Evolutionary conservation across 2,113 vertebrate species (phyloP), one percentile per base, ranked within the genome.

Genomic region (Erpornis zantholeuca): DNA sequence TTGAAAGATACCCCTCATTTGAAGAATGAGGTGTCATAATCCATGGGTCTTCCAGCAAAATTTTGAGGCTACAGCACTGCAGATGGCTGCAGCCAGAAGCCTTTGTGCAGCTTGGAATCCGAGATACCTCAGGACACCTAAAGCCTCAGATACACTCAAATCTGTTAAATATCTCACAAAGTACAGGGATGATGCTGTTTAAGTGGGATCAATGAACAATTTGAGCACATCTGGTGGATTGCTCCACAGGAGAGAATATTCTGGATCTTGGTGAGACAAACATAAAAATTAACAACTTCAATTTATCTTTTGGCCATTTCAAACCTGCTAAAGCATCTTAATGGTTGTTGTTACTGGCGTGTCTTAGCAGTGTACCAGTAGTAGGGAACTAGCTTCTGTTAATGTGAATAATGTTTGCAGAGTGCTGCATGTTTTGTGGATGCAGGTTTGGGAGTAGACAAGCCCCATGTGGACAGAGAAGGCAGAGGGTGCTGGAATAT

Each of bases 1-100:
- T 96, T 96, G 84, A 93, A 96, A 90, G 78, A 19, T 52, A 70
- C n/a, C 38, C 15, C 40, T 29, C 10, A 21, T 84, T 73, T 92
- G 90, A 96, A 96, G 89, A 53, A 88, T 12, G 54, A 69, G 29
- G 52, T 72, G 80, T 86, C 38, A 71, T 61, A 91, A 84, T 86
- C 85, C 22, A 4, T 8, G 33, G 73, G 28, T 80, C n/a, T 84
- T 94, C 91, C 76, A 88, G 84, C 70, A 88, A 68, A 94, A 71
- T 44, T 14, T 66, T 27, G 42, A 66, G 40, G 60, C 80, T 91
- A 20, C 47, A 81, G 79, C 44, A 31, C 12, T 78, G 56, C 53
- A 64, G 75, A 40, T 75, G 66, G 28, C 65, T 86, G 49, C 71
- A 73, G 81, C 63, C 36, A 75, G 60, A 70, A 73, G 35, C 52